These are phyloP conservation scores for Pseudopipra pipra DNA, from an alignment of 2,113 vertebrate genomes.

Conservation along the genomic window DNA sequence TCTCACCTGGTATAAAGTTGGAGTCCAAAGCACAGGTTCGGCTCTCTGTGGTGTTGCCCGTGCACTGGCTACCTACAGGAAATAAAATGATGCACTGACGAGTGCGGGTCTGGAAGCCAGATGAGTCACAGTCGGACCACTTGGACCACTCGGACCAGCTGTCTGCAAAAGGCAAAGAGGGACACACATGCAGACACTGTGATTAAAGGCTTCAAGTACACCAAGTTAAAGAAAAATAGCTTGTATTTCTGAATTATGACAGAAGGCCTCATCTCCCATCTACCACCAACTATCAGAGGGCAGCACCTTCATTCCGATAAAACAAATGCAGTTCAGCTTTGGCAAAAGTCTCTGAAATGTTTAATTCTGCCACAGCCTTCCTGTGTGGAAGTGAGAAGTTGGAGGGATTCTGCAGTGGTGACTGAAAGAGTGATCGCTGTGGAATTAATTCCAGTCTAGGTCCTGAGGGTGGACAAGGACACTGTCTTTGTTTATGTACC, in stretches of 20 bases:
- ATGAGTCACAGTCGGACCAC: slow-evolving; percentile 88
- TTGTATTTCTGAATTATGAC: background rate
- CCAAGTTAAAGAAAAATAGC: background rate
- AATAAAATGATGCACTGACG: slow-evolving; percentile 90
- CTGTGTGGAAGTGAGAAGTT: background rate
- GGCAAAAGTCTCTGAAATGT: background rate
- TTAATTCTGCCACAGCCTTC: background rate
- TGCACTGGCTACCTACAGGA: slow-evolving; percentile 90
- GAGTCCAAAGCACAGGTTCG: slow-evolving; percentile 82
- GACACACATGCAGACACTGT: background rate
- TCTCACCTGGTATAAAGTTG: slow-evolving; percentile 93
- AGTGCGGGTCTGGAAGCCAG: slow-evolving; percentile 80
- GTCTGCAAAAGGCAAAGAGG: slow-evolving; percentile 74
- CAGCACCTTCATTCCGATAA: rapidly evolving
- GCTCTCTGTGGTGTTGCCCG: slow-evolving; percentile 87
- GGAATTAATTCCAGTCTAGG: background rate
- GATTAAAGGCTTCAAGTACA: background rate
- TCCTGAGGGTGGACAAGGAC: background rate
- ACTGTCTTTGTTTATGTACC: background rate
- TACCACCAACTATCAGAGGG: background rate
- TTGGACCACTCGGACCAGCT: slow-evolving; percentile 95
- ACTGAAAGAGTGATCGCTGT: background rate
- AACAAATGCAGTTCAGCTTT: background rate
- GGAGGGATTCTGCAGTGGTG: background rate
- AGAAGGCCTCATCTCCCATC: background rate